Percentiles rank a stretch among this genome's conserved stretches.
Conservation (phyloP, 2,888 invertebrate species). For the Himalopsyche tibetana region DNA sequence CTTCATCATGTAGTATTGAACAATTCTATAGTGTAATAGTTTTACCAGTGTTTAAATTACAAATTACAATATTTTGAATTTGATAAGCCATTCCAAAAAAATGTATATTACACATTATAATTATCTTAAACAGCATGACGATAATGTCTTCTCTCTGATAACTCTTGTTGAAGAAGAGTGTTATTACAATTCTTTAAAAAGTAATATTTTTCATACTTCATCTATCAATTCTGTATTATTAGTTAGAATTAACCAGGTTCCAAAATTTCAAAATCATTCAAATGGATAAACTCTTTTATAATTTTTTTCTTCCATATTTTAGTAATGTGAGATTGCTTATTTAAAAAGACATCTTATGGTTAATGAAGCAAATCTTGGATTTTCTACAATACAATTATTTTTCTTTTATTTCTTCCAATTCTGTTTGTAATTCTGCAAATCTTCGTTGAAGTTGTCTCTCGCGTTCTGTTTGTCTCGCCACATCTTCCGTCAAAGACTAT, state of each 20-base stretch:
- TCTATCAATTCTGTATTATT: too few relatives aligned
- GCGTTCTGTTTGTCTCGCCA: slow-evolving; percentile 92
- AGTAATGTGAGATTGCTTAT: neutral
- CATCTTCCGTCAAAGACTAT: slow-evolving; percentile 92
- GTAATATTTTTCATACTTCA: too few relatives aligned
- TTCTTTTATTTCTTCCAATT: slow-evolving; percentile 74
- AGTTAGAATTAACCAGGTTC: neutral
- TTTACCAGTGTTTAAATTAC: neutral
- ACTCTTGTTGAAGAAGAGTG: too few relatives aligned
- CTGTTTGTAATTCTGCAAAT: slow-evolving; percentile 85
- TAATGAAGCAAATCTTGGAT: neutral
- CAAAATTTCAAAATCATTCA: neutral
- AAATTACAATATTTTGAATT: neutral
- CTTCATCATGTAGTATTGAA: neutral
- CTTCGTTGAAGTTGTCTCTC: slow-evolving; percentile 91
- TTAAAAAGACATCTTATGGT: neutral
- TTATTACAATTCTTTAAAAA: too few relatives aligned
- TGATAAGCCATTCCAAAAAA: too few relatives aligned
- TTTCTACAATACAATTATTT: slow-evolving; percentile 43
- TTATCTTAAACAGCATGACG: too few relatives aligned
- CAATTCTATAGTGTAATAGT: neutral
- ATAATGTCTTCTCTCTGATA: too few relatives aligned
- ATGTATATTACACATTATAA: too few relatives aligned
- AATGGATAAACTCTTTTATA: neutral
- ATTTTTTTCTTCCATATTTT: neutral